Evolutionary conservation across 2,113 vertebrate species (phyloP), one percentile per base, ranked within the genome.

Genomic region (Pandion haliaetus): DNA sequence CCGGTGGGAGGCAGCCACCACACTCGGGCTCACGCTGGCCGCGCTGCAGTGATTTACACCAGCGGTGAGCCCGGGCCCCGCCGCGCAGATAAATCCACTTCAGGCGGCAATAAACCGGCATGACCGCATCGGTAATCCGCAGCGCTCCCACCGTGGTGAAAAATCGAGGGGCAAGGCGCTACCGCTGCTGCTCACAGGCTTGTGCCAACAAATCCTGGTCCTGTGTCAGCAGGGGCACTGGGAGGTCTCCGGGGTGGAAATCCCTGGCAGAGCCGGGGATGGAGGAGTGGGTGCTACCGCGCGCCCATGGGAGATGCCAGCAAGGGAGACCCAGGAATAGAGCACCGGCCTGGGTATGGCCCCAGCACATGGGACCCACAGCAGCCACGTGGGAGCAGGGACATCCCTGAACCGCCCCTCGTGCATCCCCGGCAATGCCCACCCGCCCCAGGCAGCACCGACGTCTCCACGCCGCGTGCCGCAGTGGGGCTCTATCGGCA

Each of bases 71-170:
- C 81, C 15, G 2, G 86, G 77, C 66, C 70, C 65, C n/a, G 8
- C 54, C 12, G 1, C 18, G 10, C 44, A 6, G 45, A 95, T 95
- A 97, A 97, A 97, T 95, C 94, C 84, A 49, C 95, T 54, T 15
- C 49, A 63, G 58, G 70, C 92, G 72, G 88, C 91, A 18, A 87
- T 95, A 96, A 97, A 95, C 81, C 94, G 87, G 88, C 23, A 13
- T 76, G 91, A 63, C 65, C 40, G 54, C 95, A 36, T 25, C 44
- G 38, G 92, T 59, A 74, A 95, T 59, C 72, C 28, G 10, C 90
- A 73, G 94, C 23, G 11, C 62, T 92, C 66, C 90, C 90, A 72
- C 28, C 28, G 1, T 29, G 9, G 66, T 21, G 90, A 92, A 32
- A 72, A 76, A 91, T 12, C 3, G 23, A 67, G 84, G 91, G 87